Percentiles rank a stretch among this genome's conserved stretches.
Conservation (phyloP, 2,888 invertebrate genomes). For the Phasia obesa region DNA sequence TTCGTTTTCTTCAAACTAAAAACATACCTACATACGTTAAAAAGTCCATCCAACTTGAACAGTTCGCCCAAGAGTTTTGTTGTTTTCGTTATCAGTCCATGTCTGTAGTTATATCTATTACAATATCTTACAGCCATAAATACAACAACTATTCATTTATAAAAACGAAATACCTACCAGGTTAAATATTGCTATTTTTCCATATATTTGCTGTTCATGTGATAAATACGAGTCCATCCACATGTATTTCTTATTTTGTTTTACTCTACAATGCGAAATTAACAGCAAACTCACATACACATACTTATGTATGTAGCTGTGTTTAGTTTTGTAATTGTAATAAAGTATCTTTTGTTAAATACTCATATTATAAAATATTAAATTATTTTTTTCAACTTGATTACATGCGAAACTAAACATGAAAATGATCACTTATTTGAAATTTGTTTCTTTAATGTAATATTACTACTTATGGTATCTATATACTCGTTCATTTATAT, state of each 20-base stretch:
- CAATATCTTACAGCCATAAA: conserved; percentile 38
- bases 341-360: conserved; percentile 53
- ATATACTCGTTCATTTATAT: conserved; percentile 17
- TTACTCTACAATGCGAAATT: conserved; percentile 5
- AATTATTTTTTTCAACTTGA: conserved; percentile 60
- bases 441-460: conserved; percentile 31
- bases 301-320: conserved; percentile 22
- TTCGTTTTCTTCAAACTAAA: conserved; percentile 26
- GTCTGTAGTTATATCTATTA: conserved; percentile 45
- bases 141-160: conserved; percentile 24
- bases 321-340: conserved; percentile 58
- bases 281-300: too few relatives aligned
- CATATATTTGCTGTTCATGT: background rate
- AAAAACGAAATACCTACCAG: conserved; percentile 44
- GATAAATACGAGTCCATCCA: background rate
- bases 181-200: conserved; percentile 29
- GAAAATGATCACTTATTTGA: conserved; percentile 60
- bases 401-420: conserved; percentile 64
- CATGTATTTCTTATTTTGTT: conserved; percentile 1
- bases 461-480: conserved; percentile 30
- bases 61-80: conserved; percentile 21
- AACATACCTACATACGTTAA: conserved; percentile 16
- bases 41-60: conserved; percentile 19
- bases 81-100: conserved; percentile 26
- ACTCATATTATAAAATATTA: conserved; percentile 53